Evolutionary conservation across 2,888 invertebrate genomes (phyloP).

Genomic region (Magallana nippona): DNA sequence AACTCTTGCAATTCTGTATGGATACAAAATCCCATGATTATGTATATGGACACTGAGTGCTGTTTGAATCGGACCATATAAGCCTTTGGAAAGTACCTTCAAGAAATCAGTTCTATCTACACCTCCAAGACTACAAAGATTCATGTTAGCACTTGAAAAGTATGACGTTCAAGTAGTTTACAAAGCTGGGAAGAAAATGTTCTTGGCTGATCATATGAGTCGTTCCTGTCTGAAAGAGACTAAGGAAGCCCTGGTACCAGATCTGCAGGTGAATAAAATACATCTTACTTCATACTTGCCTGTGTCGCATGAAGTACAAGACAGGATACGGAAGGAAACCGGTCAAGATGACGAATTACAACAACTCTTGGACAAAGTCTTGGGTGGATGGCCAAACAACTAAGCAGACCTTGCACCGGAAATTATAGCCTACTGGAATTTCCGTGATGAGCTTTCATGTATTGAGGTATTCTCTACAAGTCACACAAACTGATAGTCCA

Average conservation of each 20-base stretch:
- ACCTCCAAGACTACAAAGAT: background rate
- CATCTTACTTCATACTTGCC: slow-evolving; percentile 39
- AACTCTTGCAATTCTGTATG: slow-evolving; percentile 45
- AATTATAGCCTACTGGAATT: slow-evolving; percentile 34
- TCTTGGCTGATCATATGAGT: slow-evolving; percentile 47
- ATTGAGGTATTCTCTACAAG: slow-evolving; percentile 36
- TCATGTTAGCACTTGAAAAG: slow-evolving; percentile 39
- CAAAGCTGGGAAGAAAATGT: slow-evolving; percentile 49
- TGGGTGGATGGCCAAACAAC: background rate
- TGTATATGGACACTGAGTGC: slow-evolving; percentile 46
- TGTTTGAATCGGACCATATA: slow-evolving; percentile 51
- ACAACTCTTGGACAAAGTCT: background rate
- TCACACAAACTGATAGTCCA: background rate
- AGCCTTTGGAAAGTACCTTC: slow-evolving; percentile 50
- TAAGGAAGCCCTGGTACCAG: slow-evolving; percentile 42
- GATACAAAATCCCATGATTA: slow-evolving; percentile 53
- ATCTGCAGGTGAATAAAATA: slow-evolving; percentile 26
- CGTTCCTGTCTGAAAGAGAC: slow-evolving; percentile 45
- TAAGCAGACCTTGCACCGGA: too few species aligned
- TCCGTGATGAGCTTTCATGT: slow-evolving; percentile 41
- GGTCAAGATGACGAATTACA: slow-evolving; percentile 38
- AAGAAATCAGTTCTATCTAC: slow-evolving; percentile 38
- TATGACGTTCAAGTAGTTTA: slow-evolving; percentile 50
- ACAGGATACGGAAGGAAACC: slow-evolving; percentile 43
- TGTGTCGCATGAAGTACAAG: slow-evolving; percentile 37